A percentile compares a stretch with the other conserved stretches of the same genome.
Conservation (phyloP, 2,113 vertebrate genomes). For the Hystrix cristata region DNA sequence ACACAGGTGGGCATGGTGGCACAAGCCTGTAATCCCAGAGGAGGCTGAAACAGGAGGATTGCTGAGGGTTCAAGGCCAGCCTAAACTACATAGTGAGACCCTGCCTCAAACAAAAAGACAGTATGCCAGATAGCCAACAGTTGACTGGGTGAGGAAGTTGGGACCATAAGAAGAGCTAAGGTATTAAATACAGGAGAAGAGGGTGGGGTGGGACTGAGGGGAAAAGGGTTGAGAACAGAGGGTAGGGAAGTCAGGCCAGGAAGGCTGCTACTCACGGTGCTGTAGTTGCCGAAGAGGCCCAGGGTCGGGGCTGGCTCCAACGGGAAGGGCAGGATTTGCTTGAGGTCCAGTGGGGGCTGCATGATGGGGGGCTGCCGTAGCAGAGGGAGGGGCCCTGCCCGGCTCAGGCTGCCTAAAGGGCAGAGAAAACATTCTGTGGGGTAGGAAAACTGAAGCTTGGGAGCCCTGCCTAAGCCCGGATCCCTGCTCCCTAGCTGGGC, state of each 20-base stretch:
- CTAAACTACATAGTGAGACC: background rate
- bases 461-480: background rate
- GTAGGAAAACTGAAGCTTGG: background rate
- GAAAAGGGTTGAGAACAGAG: background rate
- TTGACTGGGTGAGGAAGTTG: background rate
- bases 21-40: background rate
- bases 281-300: conserved; percentile 87
- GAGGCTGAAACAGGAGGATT: background rate
- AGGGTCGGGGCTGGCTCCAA: conserved; percentile 86
- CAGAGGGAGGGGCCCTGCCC: conserved; percentile 86
- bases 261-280: conserved; percentile 83
- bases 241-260: background rate
- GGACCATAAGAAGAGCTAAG: background rate
- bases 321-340: conserved; percentile 87
- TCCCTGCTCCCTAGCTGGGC: background rate
- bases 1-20: background rate
- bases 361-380: conserved; percentile 86
- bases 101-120: background rate
- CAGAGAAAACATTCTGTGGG: conserved; percentile 74
- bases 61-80: background rate
- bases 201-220: no score
- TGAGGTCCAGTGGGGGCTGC: conserved; percentile 87
- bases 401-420: conserved; percentile 86
- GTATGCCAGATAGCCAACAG: background rate
- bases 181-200: background rate